A percentile compares a stretch with the other conserved stretches of the same genome.
Evolutionary conservation across 53 echinoderm and acorn worm species (phyloP).

Genomic region (Paracentrotus lividus): DNA sequence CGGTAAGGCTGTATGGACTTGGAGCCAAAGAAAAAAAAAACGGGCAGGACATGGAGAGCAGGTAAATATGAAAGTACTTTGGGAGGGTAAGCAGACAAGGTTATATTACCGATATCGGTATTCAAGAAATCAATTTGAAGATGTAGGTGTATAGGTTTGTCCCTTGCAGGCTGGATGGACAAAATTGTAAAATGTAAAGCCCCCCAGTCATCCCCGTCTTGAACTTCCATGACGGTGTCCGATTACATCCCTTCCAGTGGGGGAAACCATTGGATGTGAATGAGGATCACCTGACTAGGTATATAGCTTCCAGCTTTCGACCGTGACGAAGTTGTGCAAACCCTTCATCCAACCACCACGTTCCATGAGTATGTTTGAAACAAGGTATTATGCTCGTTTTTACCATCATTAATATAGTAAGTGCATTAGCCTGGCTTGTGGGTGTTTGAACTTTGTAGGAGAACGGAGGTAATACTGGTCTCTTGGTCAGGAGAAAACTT

Average conservation of each 20-base stretch:
- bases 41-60: neutral
- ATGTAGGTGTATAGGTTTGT: neutral
- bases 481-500: too few species aligned
- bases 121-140: constrained; percentile 18
- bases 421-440: constrained; percentile 23
- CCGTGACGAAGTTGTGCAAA: constrained; percentile 35
- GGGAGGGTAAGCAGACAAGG: neutral
- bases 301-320: neutral
- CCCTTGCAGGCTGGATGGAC: constrained; percentile 10
- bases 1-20: neutral
- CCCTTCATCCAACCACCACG: neutral
- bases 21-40: neutral
- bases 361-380: neutral
- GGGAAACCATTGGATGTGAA: constrained; percentile 10
- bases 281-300: constrained; percentile 11
- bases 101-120: constrained; percentile 23
- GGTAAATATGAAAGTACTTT: constrained; percentile 29
- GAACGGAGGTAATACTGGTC: neutral
- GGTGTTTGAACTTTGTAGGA: neutral
- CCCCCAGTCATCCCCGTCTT: too few species aligned
- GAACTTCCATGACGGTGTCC: neutral
- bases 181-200: neutral
- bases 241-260: neutral
- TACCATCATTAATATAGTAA: constrained; percentile 43
- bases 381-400: constrained; percentile 17